phyloP scores from a whole-genome alignment of 2,113 vertebrate genomes.

The Caloenas nicobarica region DNA sequence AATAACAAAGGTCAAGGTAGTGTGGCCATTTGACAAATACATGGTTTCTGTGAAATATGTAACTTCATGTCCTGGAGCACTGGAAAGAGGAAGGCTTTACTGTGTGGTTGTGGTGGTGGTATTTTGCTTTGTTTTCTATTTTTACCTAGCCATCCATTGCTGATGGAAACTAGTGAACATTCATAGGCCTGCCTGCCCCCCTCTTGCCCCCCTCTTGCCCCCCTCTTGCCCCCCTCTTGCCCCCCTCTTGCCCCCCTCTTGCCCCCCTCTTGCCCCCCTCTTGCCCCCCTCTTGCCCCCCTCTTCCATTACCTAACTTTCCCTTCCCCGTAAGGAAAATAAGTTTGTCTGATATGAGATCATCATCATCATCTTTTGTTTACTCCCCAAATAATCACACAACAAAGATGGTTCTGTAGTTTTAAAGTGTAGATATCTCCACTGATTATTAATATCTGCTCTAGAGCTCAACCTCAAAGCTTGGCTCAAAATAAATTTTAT shows the following conservation, averaged over 20 bases:
- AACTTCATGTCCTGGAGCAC: background rate
- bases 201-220: too few species aligned
- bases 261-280: too few species aligned
- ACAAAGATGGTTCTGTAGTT: background rate
- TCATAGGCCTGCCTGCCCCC: background rate
- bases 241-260: too few species aligned
- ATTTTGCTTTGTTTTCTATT: background rate
- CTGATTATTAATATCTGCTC: background rate
- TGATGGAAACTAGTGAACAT: background rate
- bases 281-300: too few species aligned
- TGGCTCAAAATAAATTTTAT: background rate
- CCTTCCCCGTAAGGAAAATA: background rate
- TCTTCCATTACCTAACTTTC: background rate
- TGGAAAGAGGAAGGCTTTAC: background rate
- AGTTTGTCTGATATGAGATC: background rate
- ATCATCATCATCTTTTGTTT: background rate
- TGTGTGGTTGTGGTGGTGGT: background rate
- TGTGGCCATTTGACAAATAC: background rate
- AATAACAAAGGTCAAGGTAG: background rate
- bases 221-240: too few species aligned
- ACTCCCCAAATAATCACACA: background rate
- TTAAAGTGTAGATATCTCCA: background rate
- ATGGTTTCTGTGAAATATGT: background rate
- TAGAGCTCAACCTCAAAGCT: background rate
- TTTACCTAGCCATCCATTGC: background rate